Evolutionary conservation across 2,888 invertebrate species (phyloP).

Genomic region (Calliopum simillimum): DNA sequence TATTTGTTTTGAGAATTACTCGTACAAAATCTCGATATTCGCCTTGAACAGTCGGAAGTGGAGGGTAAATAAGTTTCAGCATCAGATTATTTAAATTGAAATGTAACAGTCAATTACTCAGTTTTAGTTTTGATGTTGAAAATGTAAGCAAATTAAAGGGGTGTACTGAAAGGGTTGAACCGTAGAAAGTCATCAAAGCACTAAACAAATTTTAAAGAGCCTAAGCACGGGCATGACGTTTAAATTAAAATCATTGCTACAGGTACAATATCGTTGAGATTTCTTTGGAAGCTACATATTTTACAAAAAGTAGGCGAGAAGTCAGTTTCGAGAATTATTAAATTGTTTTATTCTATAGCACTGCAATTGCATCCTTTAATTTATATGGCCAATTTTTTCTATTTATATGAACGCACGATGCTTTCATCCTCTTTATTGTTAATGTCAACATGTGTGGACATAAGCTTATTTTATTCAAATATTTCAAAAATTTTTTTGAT

Average conservation of each 20-base stretch:
- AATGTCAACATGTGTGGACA: no score
- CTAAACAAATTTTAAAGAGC: conserved; percentile 17
- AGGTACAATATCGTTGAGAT: conserved; percentile 1
- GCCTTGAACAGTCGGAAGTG: conserved; percentile 29
- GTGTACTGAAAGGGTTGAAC: conserved; percentile 33
- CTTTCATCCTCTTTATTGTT: no score
- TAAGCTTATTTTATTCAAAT: no score
- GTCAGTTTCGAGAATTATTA: neutral
- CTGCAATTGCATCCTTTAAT: no score
- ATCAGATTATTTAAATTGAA: conserved; percentile 31
- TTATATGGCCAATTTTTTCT: no score
- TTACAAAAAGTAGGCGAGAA: neutral
- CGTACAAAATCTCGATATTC: conserved; percentile 40
- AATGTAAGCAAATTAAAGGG: conserved; percentile 2
- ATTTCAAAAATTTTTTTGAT: no score
- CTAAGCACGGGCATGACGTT: neutral
- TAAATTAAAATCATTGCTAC: neutral
- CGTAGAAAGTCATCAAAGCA: conserved; percentile 18
- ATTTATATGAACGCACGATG: no score
- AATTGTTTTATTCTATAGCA: no score
- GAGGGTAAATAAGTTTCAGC: neutral
- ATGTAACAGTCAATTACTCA: conserved; percentile 25
- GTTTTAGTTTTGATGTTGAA: neutral
- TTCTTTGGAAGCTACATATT: neutral
- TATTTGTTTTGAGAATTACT: conserved; percentile 62